These are phyloP conservation scores for Nycticorax nycticorax DNA, from an alignment of 2,113 vertebrate species.

Conservation along the genomic window DNA sequence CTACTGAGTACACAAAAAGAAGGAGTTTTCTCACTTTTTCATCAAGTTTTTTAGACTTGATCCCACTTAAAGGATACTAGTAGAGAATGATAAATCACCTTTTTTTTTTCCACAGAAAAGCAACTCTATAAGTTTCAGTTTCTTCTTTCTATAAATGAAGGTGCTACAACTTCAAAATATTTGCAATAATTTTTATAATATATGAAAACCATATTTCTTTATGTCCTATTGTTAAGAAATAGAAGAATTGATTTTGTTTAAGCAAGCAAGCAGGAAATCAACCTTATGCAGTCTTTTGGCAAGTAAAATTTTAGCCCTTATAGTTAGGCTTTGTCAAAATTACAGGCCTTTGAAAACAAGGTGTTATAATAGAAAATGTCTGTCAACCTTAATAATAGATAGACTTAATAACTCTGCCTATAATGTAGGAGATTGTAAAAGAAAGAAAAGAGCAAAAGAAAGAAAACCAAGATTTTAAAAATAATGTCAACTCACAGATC, in stretches of 20 bases:
- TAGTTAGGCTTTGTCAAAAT: conserved; percentile 4
- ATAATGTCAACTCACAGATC: background rate
- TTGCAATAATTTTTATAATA: background rate
- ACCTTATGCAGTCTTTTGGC: background rate
- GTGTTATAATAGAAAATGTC: conserved; percentile 18
- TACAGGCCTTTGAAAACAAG: conserved; percentile 14
- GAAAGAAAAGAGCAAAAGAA: background rate
- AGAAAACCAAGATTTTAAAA: background rate
- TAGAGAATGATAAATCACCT: background rate
- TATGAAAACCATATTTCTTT: background rate
- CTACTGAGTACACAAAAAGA: background rate
- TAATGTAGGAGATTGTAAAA: background rate
- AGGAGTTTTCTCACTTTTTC: background rate
- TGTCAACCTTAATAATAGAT: conserved; percentile 19
- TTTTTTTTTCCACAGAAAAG: background rate
- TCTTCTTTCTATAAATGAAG: background rate
- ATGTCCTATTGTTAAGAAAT: background rate
- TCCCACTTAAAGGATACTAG: background rate
- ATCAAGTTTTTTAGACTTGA: background rate
- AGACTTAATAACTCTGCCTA: background rate
- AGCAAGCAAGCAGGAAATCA: background rate
- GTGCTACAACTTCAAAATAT: background rate
- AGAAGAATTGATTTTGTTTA: background rate
- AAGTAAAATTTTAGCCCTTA: background rate
- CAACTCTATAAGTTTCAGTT: background rate